Evolutionary conservation across 2,113 vertebrate genomes (phyloP), one percentile per base, ranked within the genome.

Genomic region (Poeciliopsis retropinna): DNA sequence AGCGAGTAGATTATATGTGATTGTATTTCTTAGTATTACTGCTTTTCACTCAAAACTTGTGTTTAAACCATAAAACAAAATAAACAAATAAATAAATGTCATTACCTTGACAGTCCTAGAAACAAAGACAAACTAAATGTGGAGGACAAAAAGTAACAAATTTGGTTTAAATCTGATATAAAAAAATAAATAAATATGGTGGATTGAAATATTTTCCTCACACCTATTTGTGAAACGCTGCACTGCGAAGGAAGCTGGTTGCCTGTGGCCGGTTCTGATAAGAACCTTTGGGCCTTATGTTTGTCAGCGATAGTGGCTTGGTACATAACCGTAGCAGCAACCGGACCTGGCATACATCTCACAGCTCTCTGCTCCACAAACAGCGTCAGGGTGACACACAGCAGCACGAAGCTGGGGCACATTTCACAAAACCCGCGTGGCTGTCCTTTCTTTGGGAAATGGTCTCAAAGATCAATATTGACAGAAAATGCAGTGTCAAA

Each of bases 241-340:
- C 92, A 93, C 90, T 93, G 94, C 93, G 90, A 89, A 80, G 87
- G 87, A 73, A 89, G 87, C 78, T 84, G 82, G 85, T 84, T 91
- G 91, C 88, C 80, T 73, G 83, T 90, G 89, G 85, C 75, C 73
- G 78, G 81, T 69, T 79, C 70, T 80, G 92, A 93, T 93, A 94
- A 92, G 88, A 85, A 85, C 80, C 71, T 31, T 79, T 70, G 69
- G 64, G 80, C 62, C 81, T 67, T 81, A 61, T 90, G 89, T 87
- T 88, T 81, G 87, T 65, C 83, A 75, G 70, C 75, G 92, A 94
- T 89, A 92, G 78, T 81, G 81, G 71, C 73, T 73, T 63, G 75
- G 66, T 83, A 78, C 72, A 87, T 54, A 85, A 75, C 81, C 11
- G 31, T 70, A 64, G 57, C 68, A 83, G 77, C 76, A 80, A 60